Evolutionary conservation across 2,888 invertebrate species (phyloP).

Genomic region (Cybosia mesomella): DNA sequence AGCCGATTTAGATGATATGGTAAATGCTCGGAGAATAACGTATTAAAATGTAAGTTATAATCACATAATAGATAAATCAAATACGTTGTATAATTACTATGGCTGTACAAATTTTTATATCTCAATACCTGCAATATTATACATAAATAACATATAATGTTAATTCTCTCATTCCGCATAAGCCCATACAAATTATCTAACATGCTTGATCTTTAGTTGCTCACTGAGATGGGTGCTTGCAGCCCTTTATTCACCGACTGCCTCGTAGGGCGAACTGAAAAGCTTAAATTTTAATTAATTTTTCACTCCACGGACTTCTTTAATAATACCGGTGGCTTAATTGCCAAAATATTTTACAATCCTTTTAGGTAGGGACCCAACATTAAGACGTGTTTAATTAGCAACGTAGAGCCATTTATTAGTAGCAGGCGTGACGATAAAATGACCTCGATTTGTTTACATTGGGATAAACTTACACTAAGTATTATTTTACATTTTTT

Average conservation of each 20-base stretch:
- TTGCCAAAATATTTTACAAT: constrained; percentile 80
- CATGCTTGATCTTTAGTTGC: constrained; percentile 80
- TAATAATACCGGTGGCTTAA: constrained; percentile 74
- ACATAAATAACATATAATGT: constrained; percentile 36
- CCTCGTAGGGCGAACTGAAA: constrained; percentile 71
- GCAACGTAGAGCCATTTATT: constrained; percentile 62
- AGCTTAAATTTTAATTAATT: constrained; percentile 85
- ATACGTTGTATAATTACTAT: neutral
- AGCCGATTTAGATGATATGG: no score
- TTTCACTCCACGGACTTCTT: constrained; percentile 81
- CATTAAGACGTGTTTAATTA: constrained; percentile 76
- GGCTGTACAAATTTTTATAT: neutral
- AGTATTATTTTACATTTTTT: neutral
- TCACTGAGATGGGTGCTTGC: constrained; percentile 78
- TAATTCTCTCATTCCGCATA: constrained; percentile 68
- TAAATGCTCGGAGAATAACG: neutral
- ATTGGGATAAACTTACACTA: constrained; percentile 24
- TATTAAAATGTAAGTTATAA: neutral
- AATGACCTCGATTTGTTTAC: constrained; percentile 33
- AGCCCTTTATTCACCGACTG: constrained; percentile 72
- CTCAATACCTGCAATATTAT: neutral
- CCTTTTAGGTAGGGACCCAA: constrained; percentile 62
- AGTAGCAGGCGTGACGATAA: constrained; percentile 38
- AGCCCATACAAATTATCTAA: constrained; percentile 80
- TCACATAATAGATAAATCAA: neutral